Conservation (phyloP, 2,113 vertebrate species). For the Daboia siamensis region DNA sequence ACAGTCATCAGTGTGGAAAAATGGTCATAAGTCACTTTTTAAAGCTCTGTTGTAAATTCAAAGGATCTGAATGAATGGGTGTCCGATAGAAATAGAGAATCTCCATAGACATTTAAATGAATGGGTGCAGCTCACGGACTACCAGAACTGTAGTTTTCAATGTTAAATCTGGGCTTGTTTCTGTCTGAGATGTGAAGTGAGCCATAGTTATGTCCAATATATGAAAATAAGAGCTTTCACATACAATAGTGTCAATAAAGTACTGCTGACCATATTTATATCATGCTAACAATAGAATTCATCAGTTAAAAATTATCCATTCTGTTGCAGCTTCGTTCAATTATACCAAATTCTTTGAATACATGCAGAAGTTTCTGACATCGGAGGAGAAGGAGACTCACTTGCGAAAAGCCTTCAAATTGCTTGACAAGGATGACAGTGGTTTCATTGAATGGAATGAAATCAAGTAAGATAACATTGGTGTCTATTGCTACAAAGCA, state of each 20-base stretch:
- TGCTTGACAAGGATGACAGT: constrained; percentile 53
- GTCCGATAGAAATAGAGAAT: not conserved
- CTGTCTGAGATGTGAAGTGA: not conserved
- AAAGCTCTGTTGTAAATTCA: not conserved
- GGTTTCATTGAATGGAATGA: constrained; percentile 55
- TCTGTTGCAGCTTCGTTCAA: constrained; percentile 52
- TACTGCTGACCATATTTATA: not conserved
- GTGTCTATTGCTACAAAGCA: not conserved
- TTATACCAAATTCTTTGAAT: constrained; percentile 50
- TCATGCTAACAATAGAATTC: rapidly evolving
- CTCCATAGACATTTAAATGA: not conserved
- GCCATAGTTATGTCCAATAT: not conserved
- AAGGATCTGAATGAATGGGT: not conserved
- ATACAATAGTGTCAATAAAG: not conserved
- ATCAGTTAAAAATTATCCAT: not conserved
- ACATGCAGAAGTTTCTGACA: constrained; percentile 35
- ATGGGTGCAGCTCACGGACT: not conserved
- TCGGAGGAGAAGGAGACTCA: not conserved
- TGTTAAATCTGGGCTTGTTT: not conserved
- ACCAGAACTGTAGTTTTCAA: not conserved
- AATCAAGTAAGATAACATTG: constrained; percentile 37
- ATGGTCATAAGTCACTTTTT: not conserved
- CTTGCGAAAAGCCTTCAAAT: constrained; percentile 37
- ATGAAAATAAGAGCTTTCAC: not conserved
- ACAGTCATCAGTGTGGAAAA: not conserved